A percentile compares a stretch with the other conserved stretches of the same genome.
phyloP scores from a whole-genome alignment of 2,113 vertebrate genomes.

The Callipepla californica region DNA sequence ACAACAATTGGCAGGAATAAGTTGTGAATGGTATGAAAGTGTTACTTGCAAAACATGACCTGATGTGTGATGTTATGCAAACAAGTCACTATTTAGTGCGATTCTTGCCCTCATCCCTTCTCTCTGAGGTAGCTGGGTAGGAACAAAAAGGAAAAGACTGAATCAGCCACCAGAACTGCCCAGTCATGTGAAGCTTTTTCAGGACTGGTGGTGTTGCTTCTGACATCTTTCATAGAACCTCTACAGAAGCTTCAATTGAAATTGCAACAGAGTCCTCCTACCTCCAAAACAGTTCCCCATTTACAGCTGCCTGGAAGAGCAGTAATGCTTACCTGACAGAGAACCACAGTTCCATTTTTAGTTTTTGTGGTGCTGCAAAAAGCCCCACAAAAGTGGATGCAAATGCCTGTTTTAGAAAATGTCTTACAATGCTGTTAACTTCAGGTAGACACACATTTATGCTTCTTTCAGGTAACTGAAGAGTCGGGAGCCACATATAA shows the following conservation, averaged over 20 bases:
- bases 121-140: not conserved
- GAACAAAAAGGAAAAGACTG: not conserved
- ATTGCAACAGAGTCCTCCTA: not conserved
- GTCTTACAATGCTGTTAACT: rapidly evolving
- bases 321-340: not conserved
- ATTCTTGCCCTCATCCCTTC: not conserved
- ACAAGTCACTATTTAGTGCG: not conserved
- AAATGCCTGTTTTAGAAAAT: not conserved
- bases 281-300: not conserved
- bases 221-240: not conserved
- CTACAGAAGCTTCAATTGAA: not conserved
- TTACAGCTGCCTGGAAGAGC: rapidly evolving
- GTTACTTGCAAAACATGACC: conserved; percentile 7
- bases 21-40: not conserved
- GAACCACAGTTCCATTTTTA: rapidly evolving
- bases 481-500: not conserved
- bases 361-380: not conserved
- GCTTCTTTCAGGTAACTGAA: not conserved
- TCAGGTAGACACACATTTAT: not conserved
- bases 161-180: not conserved
- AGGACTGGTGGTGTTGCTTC: not conserved
- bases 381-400: not conserved
- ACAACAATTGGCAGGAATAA: conserved; percentile 19
- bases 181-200: not conserved
- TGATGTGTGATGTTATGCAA: not conserved